Evolutionary conservation across 2,797 vertebrate species (phyloP), one percentile per base, ranked within the genome.

Genomic region (Cynopterus sphinx): DNA sequence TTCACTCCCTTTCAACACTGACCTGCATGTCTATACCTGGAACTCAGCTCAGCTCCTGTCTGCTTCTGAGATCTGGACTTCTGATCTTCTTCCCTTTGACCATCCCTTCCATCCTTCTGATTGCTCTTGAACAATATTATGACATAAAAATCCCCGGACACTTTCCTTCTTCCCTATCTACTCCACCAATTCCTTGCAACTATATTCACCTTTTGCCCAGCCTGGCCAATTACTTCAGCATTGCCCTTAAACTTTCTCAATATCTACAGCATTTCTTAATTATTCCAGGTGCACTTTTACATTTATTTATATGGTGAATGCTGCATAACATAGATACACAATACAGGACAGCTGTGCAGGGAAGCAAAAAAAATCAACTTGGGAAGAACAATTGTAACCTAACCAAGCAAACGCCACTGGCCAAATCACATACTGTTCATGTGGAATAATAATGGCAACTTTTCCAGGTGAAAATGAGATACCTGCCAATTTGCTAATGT

Each of bases 361-460:
- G 85, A 95, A 93, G 73, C n/a, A 87, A 91, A 97, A 91, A 97
- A 84, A 70, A 83, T 95, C 53, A 93, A 83, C 39, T 92, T 94
- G 49, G 90, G 79, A 93, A 74, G 53, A 79, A 96, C 94, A 49
- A 49, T 51, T 39, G 55, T 93, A 89, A 92, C 41, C 78, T 96
- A 92, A 51, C 11, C 24, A 65, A 89, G 55, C 5, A 87, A 63
- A 93, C 31, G 28, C 55, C 41, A 87, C 11, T 87, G 83, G 67
- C 36, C 57, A 87, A 91, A 33, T 77, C 5, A 24, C 63, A 81
- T 70, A 43, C 7, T 71, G 87, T 68, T 65, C 46, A 90, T 65
- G 85, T 33, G 88, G 51, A 97, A 79, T 65, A 95, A 65, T 49
- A 94, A 63, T 9, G n/a, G 9, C 17, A 81, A 78, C 59, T 55